Conservation (phyloP, 1,140 invertebrate genomes). For the Adelges cooleyi region DNA sequence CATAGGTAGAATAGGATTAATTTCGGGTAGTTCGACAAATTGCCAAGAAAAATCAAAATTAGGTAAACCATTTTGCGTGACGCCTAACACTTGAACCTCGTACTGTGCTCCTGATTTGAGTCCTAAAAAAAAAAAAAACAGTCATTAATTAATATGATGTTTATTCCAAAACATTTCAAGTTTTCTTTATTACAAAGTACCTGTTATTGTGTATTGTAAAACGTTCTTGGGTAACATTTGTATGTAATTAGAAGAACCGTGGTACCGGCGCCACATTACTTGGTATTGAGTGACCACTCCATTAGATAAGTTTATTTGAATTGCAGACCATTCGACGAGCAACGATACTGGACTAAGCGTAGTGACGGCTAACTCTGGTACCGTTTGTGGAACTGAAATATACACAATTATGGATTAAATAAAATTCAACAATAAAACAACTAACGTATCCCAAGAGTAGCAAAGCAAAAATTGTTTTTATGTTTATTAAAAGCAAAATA, state of each 20-base stretch:
- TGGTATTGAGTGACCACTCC: constrained; percentile 49
- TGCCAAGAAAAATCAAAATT: constrained; percentile 34
- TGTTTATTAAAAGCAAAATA: no score
- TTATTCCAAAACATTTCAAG: no score
- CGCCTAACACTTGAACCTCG: constrained; percentile 47
- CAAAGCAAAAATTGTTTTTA: no score
- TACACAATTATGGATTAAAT: no score
- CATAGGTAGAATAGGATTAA: background rate
- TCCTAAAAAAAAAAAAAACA: constrained; percentile 36
- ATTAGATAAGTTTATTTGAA: constrained; percentile 45
- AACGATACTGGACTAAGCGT: constrained; percentile 44
- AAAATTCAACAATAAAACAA: no score
- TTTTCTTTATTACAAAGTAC: constrained; percentile 35
- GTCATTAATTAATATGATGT: no score
- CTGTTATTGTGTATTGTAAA: constrained; percentile 42
- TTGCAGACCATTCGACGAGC: constrained; percentile 47
- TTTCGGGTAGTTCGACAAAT: background rate
- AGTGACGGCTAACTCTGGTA: constrained; percentile 44
- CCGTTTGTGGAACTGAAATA: constrained; percentile 44
- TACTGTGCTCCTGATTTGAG: constrained; percentile 45
- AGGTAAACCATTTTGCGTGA: constrained; percentile 42
- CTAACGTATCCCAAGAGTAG: no score
- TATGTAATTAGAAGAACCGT: constrained; percentile 41
- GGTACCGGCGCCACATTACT: constrained; percentile 47
- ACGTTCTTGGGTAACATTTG: constrained; percentile 39